phyloP scores from a whole-genome alignment of 2,888 invertebrate genomes.

The Hyppa rectilinea region DNA sequence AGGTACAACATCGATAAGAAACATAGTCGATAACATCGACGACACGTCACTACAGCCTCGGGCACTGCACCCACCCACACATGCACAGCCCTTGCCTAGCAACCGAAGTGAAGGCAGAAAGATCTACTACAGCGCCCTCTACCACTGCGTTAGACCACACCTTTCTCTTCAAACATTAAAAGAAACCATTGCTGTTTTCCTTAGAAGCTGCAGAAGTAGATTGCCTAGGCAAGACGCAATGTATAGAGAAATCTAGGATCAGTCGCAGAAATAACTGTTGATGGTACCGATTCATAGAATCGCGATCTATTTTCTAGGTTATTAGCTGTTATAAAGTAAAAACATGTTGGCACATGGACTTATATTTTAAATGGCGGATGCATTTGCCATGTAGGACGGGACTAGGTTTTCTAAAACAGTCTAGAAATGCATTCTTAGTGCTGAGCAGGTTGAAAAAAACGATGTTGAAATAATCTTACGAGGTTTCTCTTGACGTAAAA shows the following conservation, averaged over 20 bases:
- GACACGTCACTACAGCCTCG: slow-evolving; percentile 75
- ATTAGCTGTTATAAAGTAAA: slow-evolving; percentile 82
- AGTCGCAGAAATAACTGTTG: slow-evolving; percentile 19
- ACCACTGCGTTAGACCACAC: slow-evolving; percentile 61
- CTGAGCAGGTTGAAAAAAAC: slow-evolving; percentile 65
- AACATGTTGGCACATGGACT: slow-evolving; percentile 81
- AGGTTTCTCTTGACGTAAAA: slow-evolving; percentile 60
- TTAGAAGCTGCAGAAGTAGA: fast-evolving
- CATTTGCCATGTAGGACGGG: slow-evolving; percentile 81
- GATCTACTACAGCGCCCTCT: slow-evolving; percentile 77
- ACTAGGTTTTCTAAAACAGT: slow-evolving; percentile 81
- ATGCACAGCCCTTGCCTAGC: slow-evolving; percentile 79
- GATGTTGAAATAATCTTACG: slow-evolving; percentile 58
- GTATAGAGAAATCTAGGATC: slow-evolving; percentile 34
- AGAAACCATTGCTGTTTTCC: slow-evolving; percentile 67
- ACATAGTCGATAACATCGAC: slow-evolving; percentile 63
- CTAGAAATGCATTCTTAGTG: slow-evolving; percentile 77
- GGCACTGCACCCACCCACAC: slow-evolving; percentile 87
- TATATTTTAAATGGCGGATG: slow-evolving; percentile 85
- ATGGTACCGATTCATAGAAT: slow-evolving; percentile 81
- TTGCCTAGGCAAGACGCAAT: slow-evolving; percentile 57
- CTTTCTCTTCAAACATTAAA: slow-evolving; percentile 40
- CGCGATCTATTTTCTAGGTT: slow-evolving; percentile 85
- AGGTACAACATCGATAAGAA: slow-evolving; percentile 44
- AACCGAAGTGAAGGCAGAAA: slow-evolving; percentile 88